Evolutionary conservation across 1,140 invertebrate genomes (phyloP), one percentile per base, ranked within the genome.

Genomic region (Philopotamus ludificatus): DNA sequence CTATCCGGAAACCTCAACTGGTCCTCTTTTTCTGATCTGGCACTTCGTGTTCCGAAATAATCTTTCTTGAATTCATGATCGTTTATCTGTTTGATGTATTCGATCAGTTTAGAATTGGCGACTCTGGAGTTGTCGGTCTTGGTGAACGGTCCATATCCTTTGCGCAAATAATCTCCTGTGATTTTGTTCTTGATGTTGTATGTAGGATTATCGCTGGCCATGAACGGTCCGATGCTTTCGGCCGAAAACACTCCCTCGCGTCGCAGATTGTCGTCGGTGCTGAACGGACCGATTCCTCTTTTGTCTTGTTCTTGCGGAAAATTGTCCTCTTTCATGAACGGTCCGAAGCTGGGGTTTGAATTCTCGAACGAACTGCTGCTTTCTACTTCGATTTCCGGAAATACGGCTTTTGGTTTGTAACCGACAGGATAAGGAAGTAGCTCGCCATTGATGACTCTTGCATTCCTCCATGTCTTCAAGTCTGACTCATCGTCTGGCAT

Each of bases 401-500:
- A 78, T 39, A 81, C 85, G 62, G 82, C 81, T 9, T 84, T 82
- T 65, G 86, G 86, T 72, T 80, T 83, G 64, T 87, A 87, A 10
- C 85, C 86, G 69, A 85, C 81, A 45, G 86, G 85, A 71, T 87
- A 87, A 47, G 87, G 85, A 21, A 91, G 76, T 58, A 93, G 72
- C 74, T 89, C 85, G 44, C 89, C 89, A 71, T 94, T 93, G 21
- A 94, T 90, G 1, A 94, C 90, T 62, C 91, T 78, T 0, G 91
- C 91, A 76, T 94, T 94, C 50, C 92, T 82, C 91, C 91, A 94
- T 1, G 85, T 88, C 72, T 90, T 88, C 60, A 87, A 87, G 71
- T 94, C 91, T 45, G 85, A 85, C 45, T 91, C 89, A 58, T 92
- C 89, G 70, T 94, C 91, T 0, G 91, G 91, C 16, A 92, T 85